These are phyloP conservation scores for Macroteleia sp. DNA, from an alignment of 2,888 invertebrate species.

Conservation along the genomic window DNA sequence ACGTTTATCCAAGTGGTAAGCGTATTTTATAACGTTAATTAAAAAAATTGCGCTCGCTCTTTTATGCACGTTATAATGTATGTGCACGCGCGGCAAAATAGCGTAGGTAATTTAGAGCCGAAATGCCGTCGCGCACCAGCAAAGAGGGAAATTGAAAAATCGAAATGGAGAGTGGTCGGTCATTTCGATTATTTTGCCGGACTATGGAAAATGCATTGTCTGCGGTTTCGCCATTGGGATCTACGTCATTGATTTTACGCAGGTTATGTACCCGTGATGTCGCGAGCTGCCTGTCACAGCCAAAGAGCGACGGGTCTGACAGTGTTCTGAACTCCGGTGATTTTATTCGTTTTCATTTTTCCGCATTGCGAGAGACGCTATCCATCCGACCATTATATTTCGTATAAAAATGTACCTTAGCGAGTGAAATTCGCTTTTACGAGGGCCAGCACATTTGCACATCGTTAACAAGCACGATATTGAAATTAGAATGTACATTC, in stretches of 20 bases:
- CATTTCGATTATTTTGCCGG: constrained; percentile 30
- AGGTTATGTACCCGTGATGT: constrained; percentile 29
- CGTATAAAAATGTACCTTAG: constrained; percentile 53
- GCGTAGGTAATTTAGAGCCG: constrained; percentile 8
- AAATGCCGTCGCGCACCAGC: background rate
- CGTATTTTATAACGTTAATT: constrained; percentile 29
- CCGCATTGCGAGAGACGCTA: constrained; percentile 48
- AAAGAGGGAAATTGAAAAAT: constrained; percentile 33
- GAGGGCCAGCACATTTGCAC: constrained; percentile 31
- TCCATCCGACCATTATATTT: constrained; percentile 56
- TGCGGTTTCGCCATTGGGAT: constrained; percentile 49
- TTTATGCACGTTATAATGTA: constrained; percentile 12
- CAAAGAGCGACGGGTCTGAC: constrained; percentile 49
- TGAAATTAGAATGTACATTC: constrained; percentile 49
- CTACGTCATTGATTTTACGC: constrained; percentile 52
- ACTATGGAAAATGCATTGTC: constrained; percentile 46
- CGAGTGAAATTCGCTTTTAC: constrained; percentile 39
- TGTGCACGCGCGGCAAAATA: constrained; percentile 13
- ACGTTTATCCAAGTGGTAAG: background rate
- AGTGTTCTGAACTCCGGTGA: constrained; percentile 47
- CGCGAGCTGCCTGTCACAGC: constrained; percentile 49
- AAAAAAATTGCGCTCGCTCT: background rate
- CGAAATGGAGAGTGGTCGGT: constrained; percentile 25
- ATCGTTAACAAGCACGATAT: constrained; percentile 29
- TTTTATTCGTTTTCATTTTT: constrained; percentile 59